A percentile compares a stretch with the other conserved stretches of the same genome.
Evolutionary conservation across 2,797 vertebrate genomes (phyloP).

Genomic region (Microctenopoma stevenorrisi): DNA sequence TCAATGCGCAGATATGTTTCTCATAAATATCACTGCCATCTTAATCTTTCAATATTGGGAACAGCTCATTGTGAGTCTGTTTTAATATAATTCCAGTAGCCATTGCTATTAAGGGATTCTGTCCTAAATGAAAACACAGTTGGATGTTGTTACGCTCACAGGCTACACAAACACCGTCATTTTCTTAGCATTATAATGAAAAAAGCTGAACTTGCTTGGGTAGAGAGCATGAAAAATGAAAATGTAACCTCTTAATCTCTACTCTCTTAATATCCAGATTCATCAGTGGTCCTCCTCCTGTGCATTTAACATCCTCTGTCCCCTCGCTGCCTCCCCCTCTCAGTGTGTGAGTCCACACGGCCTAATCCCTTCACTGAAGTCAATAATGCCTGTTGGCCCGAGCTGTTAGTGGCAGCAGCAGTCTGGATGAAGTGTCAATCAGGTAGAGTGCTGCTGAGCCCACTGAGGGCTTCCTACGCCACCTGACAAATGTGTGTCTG

Average conservation of each 20-base stretch:
- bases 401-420: slow-evolving; percentile 33
- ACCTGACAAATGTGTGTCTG: not conserved
- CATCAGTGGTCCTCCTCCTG: not conserved
- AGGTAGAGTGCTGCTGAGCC: slow-evolving; percentile 40
- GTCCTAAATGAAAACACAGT: slow-evolving; percentile 51
- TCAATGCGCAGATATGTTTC: slow-evolving; percentile 35
- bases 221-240: slow-evolving; percentile 16
- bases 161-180: slow-evolving; percentile 31
- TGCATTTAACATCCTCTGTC: not conserved
- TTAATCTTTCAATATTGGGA: slow-evolving; percentile 35
- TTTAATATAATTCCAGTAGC: slow-evolving; percentile 44
- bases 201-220: slow-evolving; percentile 11
- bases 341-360: slow-evolving; percentile 34
- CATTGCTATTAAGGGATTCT: slow-evolving; percentile 48
- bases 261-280: slow-evolving; percentile 9
- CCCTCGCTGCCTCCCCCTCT: slow-evolving; percentile 6
- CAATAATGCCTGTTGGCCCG: slow-evolving; percentile 56
- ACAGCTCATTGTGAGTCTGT: slow-evolving; percentile 9
- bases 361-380: slow-evolving; percentile 67
- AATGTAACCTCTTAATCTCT: slow-evolving; percentile 41
- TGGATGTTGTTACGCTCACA: slow-evolving; percentile 26
- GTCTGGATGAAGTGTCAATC: slow-evolving; percentile 29
- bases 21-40: slow-evolving; percentile 29
- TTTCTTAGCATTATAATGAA: slow-evolving; percentile 24
- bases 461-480: slow-evolving; percentile 40